Evolutionary conservation across 2,113 vertebrate species (phyloP), one percentile per base, ranked within the genome.

Genomic region (Callopanchax toddi): DNA sequence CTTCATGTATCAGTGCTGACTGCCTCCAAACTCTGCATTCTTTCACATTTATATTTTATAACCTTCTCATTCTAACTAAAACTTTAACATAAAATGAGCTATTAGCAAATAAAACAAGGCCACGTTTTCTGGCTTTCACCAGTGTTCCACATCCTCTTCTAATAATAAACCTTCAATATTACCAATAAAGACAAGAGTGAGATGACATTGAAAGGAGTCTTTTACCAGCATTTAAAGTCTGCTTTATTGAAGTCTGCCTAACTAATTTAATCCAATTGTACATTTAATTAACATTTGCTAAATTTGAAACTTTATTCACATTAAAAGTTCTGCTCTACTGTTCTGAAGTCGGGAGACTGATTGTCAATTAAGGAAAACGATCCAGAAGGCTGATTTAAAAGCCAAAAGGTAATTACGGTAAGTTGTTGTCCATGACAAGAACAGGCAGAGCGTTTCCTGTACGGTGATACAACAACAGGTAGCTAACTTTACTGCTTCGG

Each of bases 341-440:
- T 44, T 12, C 16, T 16, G 18, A 51, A 11, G 6, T 32, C 10
- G 29, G 29, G 6, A n/a, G n/a, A 32, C 29, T 6, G 29, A 32
- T 5, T 5, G 26, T 7, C 26, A 7, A 29, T 5, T 29, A 44
- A 6, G 53, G 15, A 52, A 20, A 60, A 51, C 34, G 11, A 43
- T 32, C 46, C 18, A 42, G 43, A 26, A n/a, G n/a, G 10, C 15
- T 58, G 11, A 17, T 54, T 48, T 26, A 55, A 51, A 69, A 60
- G 44, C 55, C 44, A 48, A 57, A n/a, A 55, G 51, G 53, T 43
- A 48, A 56, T 78, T 69, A 65, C 20, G 10, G 53, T 40, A 76
- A 29, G 60, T 66, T 76, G 68, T 68, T 51, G 3, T 48, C 39
- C 44, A 13, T 23, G 54, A 77, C 66, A 72, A 66, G 66, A 72